Base-by-base conservation (phyloP, 2,113 vertebrate genomes). In the Chaenogobius annularis region DNA sequence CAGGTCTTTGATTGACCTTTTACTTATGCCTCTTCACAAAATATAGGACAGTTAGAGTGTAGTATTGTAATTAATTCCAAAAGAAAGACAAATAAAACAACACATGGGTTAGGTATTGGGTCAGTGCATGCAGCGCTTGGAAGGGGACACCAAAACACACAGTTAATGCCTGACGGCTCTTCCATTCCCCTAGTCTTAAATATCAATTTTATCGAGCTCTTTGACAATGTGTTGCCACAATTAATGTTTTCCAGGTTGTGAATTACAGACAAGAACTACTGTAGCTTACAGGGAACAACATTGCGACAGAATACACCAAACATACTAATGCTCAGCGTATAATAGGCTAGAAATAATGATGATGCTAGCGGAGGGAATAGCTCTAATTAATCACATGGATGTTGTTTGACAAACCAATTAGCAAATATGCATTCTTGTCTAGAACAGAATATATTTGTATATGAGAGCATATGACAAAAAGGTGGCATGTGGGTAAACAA, bases 351-450 rank as follows among this genome's bases (percentile, higher is more conserved):
- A 43, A 63, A 63, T 35, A 35, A 61, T 43, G 35, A 63, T 43
- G 61, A 63, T 11, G 35, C 61, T 63, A 7, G 37, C 17, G 19
- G 35, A 63, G 31, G 10, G 35, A 63, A 40, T 63, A 37, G 17
- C 35, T 63, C 9, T n/a, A n/a, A 63, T 63, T 63, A 40, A 63
- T 63, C 61, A 63, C 61, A 63, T 40, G n/a, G 61, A 63, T 63
- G 61, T 40, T 43, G 61, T 63, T 63, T 43, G 35, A 40, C 35
- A 43, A 63, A 63, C 61, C 61, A 40, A 63, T 63, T 63, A 63
- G 35, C 1, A 17, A 1, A 40, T n/a, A 63, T 61, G 23, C 37
- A 35, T 59, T 59, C 56, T 59, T 59, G 56, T 59, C 56, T 59
- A 14, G 13, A 23, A 31, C 56, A 26, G 56, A 31, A 26, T 23